phyloP scores from a whole-genome alignment of 2,797 vertebrate species.

The Ctenopoma multispine region DNA sequence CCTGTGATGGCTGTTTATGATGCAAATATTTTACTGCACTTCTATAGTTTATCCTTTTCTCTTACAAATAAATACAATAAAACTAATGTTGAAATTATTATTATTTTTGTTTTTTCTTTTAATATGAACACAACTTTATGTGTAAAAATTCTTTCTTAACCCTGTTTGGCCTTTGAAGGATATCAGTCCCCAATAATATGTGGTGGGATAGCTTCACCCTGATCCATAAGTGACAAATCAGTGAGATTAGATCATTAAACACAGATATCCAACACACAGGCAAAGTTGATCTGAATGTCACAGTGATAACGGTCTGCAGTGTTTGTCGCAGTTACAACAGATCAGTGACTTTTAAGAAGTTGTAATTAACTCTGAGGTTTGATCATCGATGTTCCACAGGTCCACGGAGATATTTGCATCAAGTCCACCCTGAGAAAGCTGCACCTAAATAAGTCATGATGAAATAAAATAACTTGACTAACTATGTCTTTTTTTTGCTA shows the following conservation, averaged over 20 bases:
- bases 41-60: background rate
- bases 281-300: constrained; percentile 57
- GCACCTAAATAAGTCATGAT: constrained; percentile 65
- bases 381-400: constrained; percentile 32
- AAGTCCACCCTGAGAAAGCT: constrained; percentile 29
- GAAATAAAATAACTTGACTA: constrained; percentile 54
- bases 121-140: background rate
- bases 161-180: constrained; percentile 24
- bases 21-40: background rate
- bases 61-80: background rate
- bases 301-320: constrained; percentile 73
- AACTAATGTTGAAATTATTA: background rate
- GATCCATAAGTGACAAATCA: constrained; percentile 48
- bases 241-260: constrained; percentile 42
- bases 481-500: constrained; percentile 27
- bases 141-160: constrained; percentile 1
- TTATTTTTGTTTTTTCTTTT: background rate
- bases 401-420: constrained; percentile 31
- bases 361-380: constrained; percentile 23
- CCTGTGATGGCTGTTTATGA: background rate
- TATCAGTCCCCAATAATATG: background rate
- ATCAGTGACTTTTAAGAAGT: constrained; percentile 22
- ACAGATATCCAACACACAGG: constrained; percentile 29
- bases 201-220: constrained; percentile 41
- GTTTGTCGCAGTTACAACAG: constrained; percentile 43